These are phyloP conservation scores for Silurus glanis DNA, from an alignment of 2,113 vertebrate species.

Conservation along the genomic window DNA sequence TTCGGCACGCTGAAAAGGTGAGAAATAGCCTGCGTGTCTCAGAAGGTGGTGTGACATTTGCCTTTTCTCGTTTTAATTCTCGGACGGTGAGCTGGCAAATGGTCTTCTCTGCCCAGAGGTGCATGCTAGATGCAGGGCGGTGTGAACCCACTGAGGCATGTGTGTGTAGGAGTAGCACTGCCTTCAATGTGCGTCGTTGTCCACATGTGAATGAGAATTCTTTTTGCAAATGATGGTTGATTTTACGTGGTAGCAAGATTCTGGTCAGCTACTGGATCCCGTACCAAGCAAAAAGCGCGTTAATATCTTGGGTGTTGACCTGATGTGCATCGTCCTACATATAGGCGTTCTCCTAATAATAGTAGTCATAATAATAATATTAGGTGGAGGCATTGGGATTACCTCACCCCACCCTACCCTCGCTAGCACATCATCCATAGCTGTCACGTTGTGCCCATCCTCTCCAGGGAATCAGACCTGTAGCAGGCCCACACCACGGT, in stretches of 20 bases:
- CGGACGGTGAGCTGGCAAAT: not conserved
- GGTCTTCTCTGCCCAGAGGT: constrained; percentile 1
- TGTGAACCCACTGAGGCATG: not conserved
- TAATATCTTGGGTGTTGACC: constrained; percentile 1
- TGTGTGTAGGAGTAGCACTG: not conserved
- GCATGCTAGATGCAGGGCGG: constrained; percentile 9
- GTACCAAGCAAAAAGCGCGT: not conserved
- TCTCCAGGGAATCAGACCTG: constrained; percentile 30
- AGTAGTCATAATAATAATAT: not conserved
- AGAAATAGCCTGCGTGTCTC: constrained; percentile 55
- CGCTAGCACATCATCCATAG: constrained; percentile 12
- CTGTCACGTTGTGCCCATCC: constrained; percentile 9
- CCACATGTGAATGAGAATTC: not conserved
- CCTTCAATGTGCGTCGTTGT: not conserved
- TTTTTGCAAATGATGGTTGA: not conserved
- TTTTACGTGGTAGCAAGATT: not conserved
- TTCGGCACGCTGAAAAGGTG: constrained; percentile 79
- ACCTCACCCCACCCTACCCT: constrained; percentile 20
- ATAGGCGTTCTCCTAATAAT: not conserved
- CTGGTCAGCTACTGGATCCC: not conserved
- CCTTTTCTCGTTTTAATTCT: not conserved
- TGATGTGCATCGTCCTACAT: not conserved
- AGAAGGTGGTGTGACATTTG: constrained; percentile 43
- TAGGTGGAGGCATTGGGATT: constrained; percentile 21
- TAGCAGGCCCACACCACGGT: not conserved